Evolutionary conservation across 2,888 invertebrate genomes (phyloP), one percentile per base, ranked within the genome.

Genomic region (Lissonota sp.): DNA sequence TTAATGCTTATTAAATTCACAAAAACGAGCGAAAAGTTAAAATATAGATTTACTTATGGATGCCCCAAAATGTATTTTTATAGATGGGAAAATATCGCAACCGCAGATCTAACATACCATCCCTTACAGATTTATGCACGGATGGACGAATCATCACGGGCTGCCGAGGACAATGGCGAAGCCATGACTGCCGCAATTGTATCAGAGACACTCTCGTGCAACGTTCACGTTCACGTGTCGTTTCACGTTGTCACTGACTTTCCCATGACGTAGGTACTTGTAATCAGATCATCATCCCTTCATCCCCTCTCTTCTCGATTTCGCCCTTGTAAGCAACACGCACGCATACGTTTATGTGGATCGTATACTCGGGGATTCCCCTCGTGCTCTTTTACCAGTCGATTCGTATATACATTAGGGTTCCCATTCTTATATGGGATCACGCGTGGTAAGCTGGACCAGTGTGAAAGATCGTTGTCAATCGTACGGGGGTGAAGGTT

Each of bases 261-360:
- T 92, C 92, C 92, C 92, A 92, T 92, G 92, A 91, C 90, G 90
- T 74, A 42, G 78, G 60, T 86, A 87, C 86, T 88, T 87, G 88
- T 91, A 91, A 92, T 92, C 91, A 87, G 88, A 90, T 89, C 88
- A 87, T 85, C 88, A 26, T 83, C 87, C 80, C 83, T 74, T 72
- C 80, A 66, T 77, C 82, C 42, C 14, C 72, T 14, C 42, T 14
- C 12, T 67, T 58, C 46, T 66, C 69, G 60, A 49, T 1, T 26
- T 26, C 26, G 26, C 26, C 26, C 53, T 53, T 12, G 53, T 12
- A 6, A 12, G 16, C 53, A 14, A 53, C 7, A 4, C 12, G n/a
- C 53, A 12, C 14, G 14, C 14, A 53, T 53, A 14, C 6, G 53
- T 53, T 8, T 44, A 44, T 44, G 4, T 4, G 10, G 1, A 44